phyloP scores from a whole-genome alignment of 1,140 invertebrate species.

The Sycophila sp. region DNA sequence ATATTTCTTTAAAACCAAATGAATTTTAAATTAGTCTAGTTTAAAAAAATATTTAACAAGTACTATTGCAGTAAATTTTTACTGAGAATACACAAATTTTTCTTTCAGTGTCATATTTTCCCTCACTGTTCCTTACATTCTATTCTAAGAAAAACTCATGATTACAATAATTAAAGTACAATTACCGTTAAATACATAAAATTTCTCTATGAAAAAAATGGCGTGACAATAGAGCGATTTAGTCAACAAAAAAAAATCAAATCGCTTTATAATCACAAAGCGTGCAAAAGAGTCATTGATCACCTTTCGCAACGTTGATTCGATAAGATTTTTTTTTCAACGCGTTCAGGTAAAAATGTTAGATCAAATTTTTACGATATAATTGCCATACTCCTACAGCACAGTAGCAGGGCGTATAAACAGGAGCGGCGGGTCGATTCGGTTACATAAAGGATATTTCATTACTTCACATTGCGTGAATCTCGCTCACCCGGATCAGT shows the following conservation, averaged over 20 bases:
- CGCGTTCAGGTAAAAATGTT: not conserved
- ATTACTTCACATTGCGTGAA: not conserved
- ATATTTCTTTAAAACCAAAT: too few species aligned
- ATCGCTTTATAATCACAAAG: not conserved
- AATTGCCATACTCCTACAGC: not conserved
- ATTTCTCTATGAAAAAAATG: not conserved
- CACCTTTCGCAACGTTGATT: not conserved
- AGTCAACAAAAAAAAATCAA: not conserved
- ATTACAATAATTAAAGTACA: too few species aligned
- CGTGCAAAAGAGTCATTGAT: not conserved
- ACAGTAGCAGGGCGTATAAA: not conserved
- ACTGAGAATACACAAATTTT: too few species aligned
- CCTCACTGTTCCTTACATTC: too few species aligned
- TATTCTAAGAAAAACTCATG: too few species aligned
- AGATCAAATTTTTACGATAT: not conserved
- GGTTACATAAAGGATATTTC: slow-evolving; percentile 10
- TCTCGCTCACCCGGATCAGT: not conserved
- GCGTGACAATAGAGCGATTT: not conserved
- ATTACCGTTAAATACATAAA: too few species aligned
- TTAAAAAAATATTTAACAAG: too few species aligned
- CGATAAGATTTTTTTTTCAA: not conserved
- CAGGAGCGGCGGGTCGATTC: not conserved
- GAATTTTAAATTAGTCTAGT: too few species aligned
- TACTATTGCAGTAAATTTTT: too few species aligned
- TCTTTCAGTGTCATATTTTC: too few species aligned